Evolutionary conservation across 2,888 invertebrate species (phyloP).

Genomic region (Anticlea derivata): DNA sequence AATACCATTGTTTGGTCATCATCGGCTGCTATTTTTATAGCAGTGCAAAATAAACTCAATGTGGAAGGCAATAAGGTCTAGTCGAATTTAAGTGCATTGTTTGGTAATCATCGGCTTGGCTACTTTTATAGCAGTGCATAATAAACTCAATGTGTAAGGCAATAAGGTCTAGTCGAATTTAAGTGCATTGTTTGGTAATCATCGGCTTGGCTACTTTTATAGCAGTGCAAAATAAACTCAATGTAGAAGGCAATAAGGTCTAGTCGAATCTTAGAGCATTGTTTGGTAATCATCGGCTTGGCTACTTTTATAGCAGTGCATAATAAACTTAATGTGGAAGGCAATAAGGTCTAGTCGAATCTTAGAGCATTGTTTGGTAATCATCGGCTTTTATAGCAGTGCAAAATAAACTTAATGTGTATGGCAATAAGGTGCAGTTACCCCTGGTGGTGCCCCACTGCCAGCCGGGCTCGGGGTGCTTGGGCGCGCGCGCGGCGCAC

Average conservation of each 20-base stretch:
- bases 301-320: too few relatives aligned
- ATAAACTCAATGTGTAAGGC: neutral
- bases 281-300: too few relatives aligned
- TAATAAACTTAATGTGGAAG: too few relatives aligned
- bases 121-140: neutral
- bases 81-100: too few relatives aligned
- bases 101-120: too few relatives aligned
- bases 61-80: neutral
- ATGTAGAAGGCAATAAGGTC: neutral
- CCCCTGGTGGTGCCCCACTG: constrained; percentile 94
- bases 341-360: too few relatives aligned
- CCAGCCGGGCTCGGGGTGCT: constrained; percentile 98
- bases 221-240: neutral
- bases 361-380: too few relatives aligned
- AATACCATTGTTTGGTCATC: neutral
- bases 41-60: neutral
- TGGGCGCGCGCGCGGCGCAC: constrained; percentile 87
- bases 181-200: neutral
- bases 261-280: too few relatives aligned
- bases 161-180: neutral
- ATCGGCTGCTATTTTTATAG: neutral
- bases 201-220: neutral
- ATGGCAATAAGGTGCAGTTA: constrained; percentile 29
- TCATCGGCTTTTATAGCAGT: too few relatives aligned
- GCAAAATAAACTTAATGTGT: neutral